Percentiles rank a stretch among this genome's conserved stretches.
Conservation (phyloP, 2,888 invertebrate genomes). For the Oscheius sp. region DNA sequence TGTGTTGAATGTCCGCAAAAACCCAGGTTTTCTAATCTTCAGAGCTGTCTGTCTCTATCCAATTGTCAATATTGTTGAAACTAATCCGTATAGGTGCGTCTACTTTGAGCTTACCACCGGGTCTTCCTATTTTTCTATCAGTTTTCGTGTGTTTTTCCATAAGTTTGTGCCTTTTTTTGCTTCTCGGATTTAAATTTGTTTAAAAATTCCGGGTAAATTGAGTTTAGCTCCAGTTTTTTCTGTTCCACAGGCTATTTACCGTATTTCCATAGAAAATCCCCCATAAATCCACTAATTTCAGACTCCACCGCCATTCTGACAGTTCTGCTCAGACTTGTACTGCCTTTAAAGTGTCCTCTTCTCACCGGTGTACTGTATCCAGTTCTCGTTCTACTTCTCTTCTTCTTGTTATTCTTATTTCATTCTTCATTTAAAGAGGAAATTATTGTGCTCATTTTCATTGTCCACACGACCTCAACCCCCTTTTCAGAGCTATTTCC, state of each 20-base stretch:
- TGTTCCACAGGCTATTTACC: too few relatives aligned
- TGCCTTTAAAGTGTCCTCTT: constrained; percentile 53
- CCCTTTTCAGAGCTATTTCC: too few relatives aligned
- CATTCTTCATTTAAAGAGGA: neutral
- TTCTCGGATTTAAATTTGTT: neutral
- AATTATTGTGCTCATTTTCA: neutral
- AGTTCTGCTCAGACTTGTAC: constrained; percentile 50
- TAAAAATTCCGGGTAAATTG: too few relatives aligned
- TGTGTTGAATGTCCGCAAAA: neutral
- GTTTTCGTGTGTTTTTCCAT: neutral
- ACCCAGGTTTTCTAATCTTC: too few relatives aligned
- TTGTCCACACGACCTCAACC: too few relatives aligned
- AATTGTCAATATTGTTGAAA: neutral
- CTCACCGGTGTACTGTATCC: constrained; percentile 46
- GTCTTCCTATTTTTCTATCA: neutral
- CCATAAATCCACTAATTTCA: neutral
- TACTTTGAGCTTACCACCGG: neutral
- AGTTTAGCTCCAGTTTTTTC: too few relatives aligned
- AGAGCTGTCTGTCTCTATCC: too few relatives aligned
- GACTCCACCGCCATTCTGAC: constrained; percentile 27
- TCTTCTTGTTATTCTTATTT: constrained; percentile 3
- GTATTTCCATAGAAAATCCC: too few relatives aligned
- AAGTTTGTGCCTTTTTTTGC: too few relatives aligned
- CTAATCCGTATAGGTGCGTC: neutral
- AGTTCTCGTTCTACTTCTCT: neutral